Percentiles rank a stretch among this genome's conserved stretches.
Evolutionary conservation across 1,140 invertebrate species (phyloP).

Genomic region (Tenebrio molitor): DNA sequence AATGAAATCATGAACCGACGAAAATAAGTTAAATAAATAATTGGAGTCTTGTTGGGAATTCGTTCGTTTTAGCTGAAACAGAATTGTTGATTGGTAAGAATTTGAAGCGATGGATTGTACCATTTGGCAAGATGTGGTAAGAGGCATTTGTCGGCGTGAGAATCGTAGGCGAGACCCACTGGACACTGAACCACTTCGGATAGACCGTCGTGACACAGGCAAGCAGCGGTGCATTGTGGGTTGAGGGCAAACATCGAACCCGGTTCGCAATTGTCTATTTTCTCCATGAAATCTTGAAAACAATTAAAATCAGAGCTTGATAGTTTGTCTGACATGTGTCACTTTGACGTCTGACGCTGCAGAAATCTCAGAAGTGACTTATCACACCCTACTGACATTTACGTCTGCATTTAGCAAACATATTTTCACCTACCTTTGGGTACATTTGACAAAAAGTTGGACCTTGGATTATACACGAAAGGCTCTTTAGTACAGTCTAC

Average conservation of each 20-base stretch:
- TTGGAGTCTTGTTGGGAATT: background rate
- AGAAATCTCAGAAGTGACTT: too few species aligned
- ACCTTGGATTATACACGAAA: slow-evolving; percentile 22
- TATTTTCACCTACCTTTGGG: slow-evolving; percentile 52
- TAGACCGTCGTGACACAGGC: slow-evolving; percentile 50
- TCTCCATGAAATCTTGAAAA: slow-evolving; percentile 51
- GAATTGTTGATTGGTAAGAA: background rate
- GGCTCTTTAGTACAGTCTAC: slow-evolving; percentile 33
- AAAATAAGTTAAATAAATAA: slow-evolving; percentile 6
- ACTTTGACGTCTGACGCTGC: too few species aligned
- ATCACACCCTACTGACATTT: too few species aligned
- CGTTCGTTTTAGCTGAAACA: background rate
- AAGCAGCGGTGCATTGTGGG: slow-evolving; percentile 53
- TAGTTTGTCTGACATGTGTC: background rate
- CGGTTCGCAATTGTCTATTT: slow-evolving; percentile 52
- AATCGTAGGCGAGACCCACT: slow-evolving; percentile 54
- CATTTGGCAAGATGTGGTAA: slow-evolving; percentile 52
- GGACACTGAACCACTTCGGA: slow-evolving; percentile 58
- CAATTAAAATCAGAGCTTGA: background rate
- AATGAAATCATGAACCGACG: background rate
- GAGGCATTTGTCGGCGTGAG: slow-evolving; percentile 53
- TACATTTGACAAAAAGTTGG: slow-evolving; percentile 42
- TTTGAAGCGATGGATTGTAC: slow-evolving; percentile 18
- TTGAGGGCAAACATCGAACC: slow-evolving; percentile 54
- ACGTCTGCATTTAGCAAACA: too few species aligned